Percentiles rank a stretch among this genome's conserved stretches.
Conservation (phyloP, 2,113 vertebrate genomes). For the Ptyas mucosa region DNA sequence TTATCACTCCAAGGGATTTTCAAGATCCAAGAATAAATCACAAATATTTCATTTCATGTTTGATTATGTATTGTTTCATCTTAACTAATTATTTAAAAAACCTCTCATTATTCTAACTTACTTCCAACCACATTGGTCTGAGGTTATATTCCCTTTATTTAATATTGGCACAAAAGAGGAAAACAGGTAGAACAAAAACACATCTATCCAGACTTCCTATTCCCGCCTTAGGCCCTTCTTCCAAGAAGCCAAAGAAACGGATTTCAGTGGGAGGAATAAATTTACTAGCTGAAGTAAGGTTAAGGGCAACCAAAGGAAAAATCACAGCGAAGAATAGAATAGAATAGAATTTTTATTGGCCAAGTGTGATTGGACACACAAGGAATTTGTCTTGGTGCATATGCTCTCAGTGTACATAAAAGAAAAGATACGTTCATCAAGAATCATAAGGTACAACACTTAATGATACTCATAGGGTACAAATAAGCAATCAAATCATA, state of each 20-base stretch:
- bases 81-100: neutral
- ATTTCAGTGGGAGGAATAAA: too few species aligned
- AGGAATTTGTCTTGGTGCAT: too few species aligned
- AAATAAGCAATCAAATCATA: too few species aligned
- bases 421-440: too few species aligned
- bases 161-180: neutral
- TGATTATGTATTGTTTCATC: neutral
- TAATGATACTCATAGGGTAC: too few species aligned
- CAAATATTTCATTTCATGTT: neutral
- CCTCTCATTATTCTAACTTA: neutral
- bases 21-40: neutral
- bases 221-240: neutral
- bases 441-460: too few species aligned
- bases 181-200: neutral
- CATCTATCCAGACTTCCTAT: neutral
- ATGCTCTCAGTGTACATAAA: too few species aligned
- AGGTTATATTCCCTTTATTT: neutral
- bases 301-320: neutral
- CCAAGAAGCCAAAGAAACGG: neutral
- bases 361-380: too few species aligned
- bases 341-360: too few species aligned
- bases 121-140: neutral
- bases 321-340: too few species aligned
- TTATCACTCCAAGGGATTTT: neutral
- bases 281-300: neutral